A percentile compares a stretch with the other conserved stretches of the same genome.
These are phyloP conservation scores for Pachycephala philippinensis DNA, from an alignment of 2,113 vertebrate genomes.

Conservation along the genomic window DNA sequence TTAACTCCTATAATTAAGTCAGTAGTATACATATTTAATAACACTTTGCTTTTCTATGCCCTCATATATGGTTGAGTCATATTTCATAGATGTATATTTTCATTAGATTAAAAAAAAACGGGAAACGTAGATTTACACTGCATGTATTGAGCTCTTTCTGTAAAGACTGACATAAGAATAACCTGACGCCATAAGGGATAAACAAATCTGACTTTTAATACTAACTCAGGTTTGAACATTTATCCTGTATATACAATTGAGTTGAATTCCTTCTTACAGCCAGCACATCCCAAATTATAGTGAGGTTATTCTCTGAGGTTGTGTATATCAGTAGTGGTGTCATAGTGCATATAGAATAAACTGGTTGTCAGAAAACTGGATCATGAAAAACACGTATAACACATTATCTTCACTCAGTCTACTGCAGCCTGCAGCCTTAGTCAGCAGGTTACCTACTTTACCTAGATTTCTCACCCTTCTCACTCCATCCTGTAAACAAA, in stretches of 20 bases:
- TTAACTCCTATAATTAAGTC: slow-evolving; percentile 32
- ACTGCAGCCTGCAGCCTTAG: not conserved
- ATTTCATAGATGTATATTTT: not conserved
- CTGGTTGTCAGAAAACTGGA: not conserved
- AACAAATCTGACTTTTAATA: not conserved
- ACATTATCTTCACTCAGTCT: not conserved
- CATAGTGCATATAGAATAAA: not conserved
- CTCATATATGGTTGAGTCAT: not conserved
- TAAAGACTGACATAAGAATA: not conserved
- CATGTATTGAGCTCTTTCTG: not conserved
- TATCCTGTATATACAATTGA: not conserved
- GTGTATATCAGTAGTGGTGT: not conserved
- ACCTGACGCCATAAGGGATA: not conserved
- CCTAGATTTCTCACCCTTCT: not conserved
- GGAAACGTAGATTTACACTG: not conserved
- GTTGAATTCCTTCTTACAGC: not conserved
- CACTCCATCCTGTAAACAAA: not conserved
- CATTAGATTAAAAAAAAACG: not conserved
- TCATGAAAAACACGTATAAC: not conserved
- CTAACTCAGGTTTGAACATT: not conserved
- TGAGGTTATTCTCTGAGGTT: not conserved
- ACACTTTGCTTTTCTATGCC: not conserved
- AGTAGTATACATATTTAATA: slow-evolving; percentile 34
- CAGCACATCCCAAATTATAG: not conserved
- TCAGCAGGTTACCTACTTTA: no score